Conservation (phyloP, 35 echinoderm and acorn worm genomes). For the Heliocidaris erythrogramma region DNA sequence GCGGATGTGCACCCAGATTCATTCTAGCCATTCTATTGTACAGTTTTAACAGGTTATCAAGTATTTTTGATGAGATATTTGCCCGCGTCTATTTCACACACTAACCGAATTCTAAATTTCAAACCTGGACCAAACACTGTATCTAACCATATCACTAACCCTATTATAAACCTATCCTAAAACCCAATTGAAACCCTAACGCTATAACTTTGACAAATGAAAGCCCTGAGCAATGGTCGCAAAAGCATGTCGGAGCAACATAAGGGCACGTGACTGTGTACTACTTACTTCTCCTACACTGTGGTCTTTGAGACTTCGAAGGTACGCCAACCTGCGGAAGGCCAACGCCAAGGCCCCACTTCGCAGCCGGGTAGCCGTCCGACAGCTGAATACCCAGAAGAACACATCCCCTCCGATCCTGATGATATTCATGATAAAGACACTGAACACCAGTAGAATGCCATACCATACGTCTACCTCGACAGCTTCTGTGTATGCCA, state of each 20-base stretch:
- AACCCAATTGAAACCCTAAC: too few relatives aligned
- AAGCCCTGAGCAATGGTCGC: neutral
- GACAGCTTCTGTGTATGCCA: slow-evolving; percentile 60
- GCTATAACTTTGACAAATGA: neutral
- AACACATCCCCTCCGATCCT: slow-evolving; percentile 57
- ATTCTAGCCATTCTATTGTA: too few relatives aligned
- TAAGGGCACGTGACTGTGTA: neutral
- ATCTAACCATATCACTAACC: too few relatives aligned
- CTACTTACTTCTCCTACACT: slow-evolving; percentile 79
- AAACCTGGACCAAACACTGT: too few relatives aligned
- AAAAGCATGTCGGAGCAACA: too few relatives aligned
- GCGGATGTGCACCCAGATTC: too few relatives aligned
- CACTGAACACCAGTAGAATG: slow-evolving; percentile 52
- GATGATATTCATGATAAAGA: slow-evolving; percentile 54
- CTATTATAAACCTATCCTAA: too few relatives aligned
- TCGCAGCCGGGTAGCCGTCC: slow-evolving; percentile 62
- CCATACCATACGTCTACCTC: slow-evolving; percentile 53
- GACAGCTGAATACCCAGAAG: slow-evolving; percentile 68
- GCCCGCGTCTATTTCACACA: too few relatives aligned
- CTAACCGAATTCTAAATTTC: too few relatives aligned
- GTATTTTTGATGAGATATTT: too few relatives aligned
- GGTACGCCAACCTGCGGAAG: slow-evolving; percentile 57
- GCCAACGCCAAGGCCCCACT: slow-evolving; percentile 57
- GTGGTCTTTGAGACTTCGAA: slow-evolving; percentile 66
- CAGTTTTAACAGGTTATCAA: too few relatives aligned